A percentile compares a stretch with the other conserved stretches of the same genome.
Conservation (phyloP, 1,140 invertebrate genomes). For the Drosophila seguyi region DNA sequence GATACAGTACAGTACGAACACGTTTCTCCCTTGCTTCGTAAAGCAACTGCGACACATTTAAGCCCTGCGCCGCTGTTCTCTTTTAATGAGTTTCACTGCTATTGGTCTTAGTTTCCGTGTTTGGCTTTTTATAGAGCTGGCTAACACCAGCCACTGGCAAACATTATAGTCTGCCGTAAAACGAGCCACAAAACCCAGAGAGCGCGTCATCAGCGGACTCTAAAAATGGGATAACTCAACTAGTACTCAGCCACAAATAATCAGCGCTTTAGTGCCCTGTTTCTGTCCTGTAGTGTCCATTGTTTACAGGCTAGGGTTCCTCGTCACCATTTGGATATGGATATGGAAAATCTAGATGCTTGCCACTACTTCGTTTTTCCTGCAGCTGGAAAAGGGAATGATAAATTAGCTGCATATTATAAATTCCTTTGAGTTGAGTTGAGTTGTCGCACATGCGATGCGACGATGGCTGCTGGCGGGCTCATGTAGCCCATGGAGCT, state of each 20-base stretch:
- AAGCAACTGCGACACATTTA: conserved; percentile 32
- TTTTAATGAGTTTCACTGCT: conserved; percentile 44
- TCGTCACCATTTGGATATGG: not conserved
- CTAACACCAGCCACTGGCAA: conserved; percentile 6
- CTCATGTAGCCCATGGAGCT: conserved; percentile 38
- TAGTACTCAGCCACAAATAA: conserved; percentile 64
- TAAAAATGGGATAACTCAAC: conserved; percentile 39
- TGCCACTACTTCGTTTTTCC: conserved; percentile 14
- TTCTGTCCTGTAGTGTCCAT: conserved; percentile 35
- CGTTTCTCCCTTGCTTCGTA: conserved; percentile 7
- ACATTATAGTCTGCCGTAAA: conserved; percentile 39
- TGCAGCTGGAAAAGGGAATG: conserved; percentile 52
- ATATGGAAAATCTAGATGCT: conserved; percentile 45
- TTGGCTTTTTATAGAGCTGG: conserved; percentile 17
- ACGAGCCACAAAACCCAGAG: conserved; percentile 23
- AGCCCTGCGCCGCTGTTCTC: not conserved
- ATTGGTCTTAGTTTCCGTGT: conserved; percentile 42
- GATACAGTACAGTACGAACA: not conserved
- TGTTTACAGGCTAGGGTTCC: conserved; percentile 13
- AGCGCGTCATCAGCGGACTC: conserved; percentile 30
- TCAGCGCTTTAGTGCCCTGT: conserved; percentile 63
- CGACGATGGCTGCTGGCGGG: conserved; percentile 36
- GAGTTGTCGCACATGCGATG: conserved; percentile 55
- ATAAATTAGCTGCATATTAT: conserved; percentile 82
- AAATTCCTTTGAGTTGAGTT: conserved; percentile 81